Conservation (phyloP, 1,140 invertebrate species). For the Ceratina calcarata region DNA sequence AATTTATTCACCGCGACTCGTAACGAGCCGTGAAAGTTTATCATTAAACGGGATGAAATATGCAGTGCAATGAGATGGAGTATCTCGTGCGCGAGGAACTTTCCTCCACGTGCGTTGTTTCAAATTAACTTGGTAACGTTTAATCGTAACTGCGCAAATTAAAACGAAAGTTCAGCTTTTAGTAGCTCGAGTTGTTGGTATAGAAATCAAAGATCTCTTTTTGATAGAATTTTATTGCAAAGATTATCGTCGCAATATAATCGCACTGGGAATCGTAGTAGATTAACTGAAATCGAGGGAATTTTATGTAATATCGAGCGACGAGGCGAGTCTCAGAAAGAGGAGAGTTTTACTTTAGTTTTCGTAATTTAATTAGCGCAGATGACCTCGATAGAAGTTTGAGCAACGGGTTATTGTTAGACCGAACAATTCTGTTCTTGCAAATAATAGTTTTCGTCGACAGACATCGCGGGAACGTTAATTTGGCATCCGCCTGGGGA, state of each 20-base stretch:
- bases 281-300: background rate
- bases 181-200: too few relatives aligned
- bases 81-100: background rate
- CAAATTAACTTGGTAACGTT: background rate
- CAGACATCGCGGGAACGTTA: background rate
- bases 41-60: background rate
- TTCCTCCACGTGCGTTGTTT: background rate
- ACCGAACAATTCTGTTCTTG: background rate
- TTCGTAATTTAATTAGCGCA: slow-evolving; percentile 33
- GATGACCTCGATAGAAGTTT: slow-evolving; percentile 11
- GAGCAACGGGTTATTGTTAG: background rate
- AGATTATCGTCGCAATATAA: background rate
- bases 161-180: too few relatives aligned
- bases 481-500: background rate
- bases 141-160: too few relatives aligned
- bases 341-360: background rate
- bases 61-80: background rate
- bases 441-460: slow-evolving; percentile 23
- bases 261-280: too few relatives aligned
- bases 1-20: background rate
- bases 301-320: background rate
- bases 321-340: too few relatives aligned
- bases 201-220: too few relatives aligned
- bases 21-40: background rate
- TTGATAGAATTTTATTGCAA: too few relatives aligned